Evolutionary conservation across 2,113 vertebrate genomes (phyloP).

Genomic region (Pseudopipra pipra): DNA sequence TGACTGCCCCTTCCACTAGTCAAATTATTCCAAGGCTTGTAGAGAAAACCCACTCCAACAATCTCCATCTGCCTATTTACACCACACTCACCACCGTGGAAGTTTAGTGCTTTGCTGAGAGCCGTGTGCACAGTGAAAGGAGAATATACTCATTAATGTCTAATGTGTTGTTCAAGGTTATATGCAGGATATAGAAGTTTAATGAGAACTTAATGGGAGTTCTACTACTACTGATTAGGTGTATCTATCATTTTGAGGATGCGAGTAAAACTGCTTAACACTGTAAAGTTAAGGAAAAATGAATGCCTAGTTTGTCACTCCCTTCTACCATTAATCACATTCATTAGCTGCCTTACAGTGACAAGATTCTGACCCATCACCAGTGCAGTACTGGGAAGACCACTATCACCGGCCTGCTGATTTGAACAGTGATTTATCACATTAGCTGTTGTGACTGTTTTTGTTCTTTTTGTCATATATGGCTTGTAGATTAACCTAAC

Average conservation of each 20-base stretch:
- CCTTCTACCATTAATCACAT: conserved; percentile 64
- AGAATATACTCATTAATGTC: conserved; percentile 66
- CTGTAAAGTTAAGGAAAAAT: conserved; percentile 50
- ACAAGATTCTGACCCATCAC: conserved; percentile 61
- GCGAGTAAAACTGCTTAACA: conserved; percentile 21
- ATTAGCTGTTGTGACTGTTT: conserved; percentile 34
- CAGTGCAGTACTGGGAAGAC: conserved; percentile 2
- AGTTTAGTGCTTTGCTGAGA: conserved; percentile 6
- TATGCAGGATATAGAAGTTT: conserved; percentile 66
- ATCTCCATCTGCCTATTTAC: background rate
- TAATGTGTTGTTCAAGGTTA: conserved; percentile 76
- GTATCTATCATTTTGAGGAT: conserved; percentile 73
- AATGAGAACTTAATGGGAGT: conserved; percentile 78
- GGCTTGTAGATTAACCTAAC: conserved; percentile 25
- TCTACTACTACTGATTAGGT: conserved; percentile 70
- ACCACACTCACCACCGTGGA: background rate
- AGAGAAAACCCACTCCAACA: background rate
- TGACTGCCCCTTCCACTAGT: background rate
- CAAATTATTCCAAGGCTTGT: background rate
- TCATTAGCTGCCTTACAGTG: conserved; percentile 28
- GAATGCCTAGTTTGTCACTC: conserved; percentile 28
- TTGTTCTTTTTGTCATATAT: conserved; percentile 38
- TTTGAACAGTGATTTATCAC: conserved; percentile 58
- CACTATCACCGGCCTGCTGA: conserved; percentile 20
- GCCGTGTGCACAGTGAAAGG: background rate